Evolutionary conservation across 2,797 vertebrate genomes (phyloP).

Genomic region (Enteromius anoplus): DNA sequence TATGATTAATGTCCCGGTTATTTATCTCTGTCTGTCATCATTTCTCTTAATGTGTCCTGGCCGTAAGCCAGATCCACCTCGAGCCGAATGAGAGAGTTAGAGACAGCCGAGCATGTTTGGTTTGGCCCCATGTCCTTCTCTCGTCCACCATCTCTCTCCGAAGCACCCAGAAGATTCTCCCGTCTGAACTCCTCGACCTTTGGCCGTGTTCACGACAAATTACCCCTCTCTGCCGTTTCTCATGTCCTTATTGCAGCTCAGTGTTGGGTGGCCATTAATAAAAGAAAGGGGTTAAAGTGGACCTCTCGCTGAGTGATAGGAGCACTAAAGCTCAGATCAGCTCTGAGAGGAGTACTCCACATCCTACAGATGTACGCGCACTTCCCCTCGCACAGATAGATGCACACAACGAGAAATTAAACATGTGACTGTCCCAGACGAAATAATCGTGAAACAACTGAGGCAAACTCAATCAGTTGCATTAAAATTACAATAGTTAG

Average conservation of each 20-base stretch:
- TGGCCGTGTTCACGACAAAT: slow-evolving; percentile 54
- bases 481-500: background rate
- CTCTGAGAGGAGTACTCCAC: slow-evolving; percentile 22
- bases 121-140: slow-evolving; percentile 59
- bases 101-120: slow-evolving; percentile 67
- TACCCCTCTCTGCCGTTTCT: slow-evolving; percentile 50
- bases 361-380: background rate
- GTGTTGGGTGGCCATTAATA: slow-evolving; percentile 57
- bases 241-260: slow-evolving; percentile 52
- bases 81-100: slow-evolving; percentile 45
- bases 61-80: slow-evolving; percentile 59
- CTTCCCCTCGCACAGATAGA: background rate
- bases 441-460: too few relatives aligned
- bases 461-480: background rate
- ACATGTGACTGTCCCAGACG: background rate
- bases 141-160: slow-evolving; percentile 55
- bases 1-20: slow-evolving; percentile 61
- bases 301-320: slow-evolving; percentile 53
- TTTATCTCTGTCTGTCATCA: slow-evolving; percentile 70
- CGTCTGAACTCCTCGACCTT: slow-evolving; percentile 67
- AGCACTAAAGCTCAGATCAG: slow-evolving; percentile 47
- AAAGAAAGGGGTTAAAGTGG: slow-evolving; percentile 44
- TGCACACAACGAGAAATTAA: background rate
- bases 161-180: slow-evolving; percentile 54
- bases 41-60: slow-evolving; percentile 64